A percentile compares a stretch with the other conserved stretches of the same genome.
These are phyloP conservation scores for Scelioninae gen. 1 DNA, from an alignment of 2,888 invertebrate genomes.

Conservation along the genomic window DNA sequence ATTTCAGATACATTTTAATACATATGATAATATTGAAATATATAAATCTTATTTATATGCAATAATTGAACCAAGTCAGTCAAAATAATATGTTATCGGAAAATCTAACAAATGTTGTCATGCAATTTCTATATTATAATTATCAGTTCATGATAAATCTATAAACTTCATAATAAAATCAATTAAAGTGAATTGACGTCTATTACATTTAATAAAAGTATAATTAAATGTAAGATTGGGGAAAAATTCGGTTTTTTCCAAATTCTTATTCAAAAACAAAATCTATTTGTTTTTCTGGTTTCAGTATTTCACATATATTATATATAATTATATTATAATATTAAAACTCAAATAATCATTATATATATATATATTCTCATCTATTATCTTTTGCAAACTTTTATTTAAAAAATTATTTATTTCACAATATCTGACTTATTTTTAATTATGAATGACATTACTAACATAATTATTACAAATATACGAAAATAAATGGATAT, in stretches of 20 bases:
- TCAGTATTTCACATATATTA: no score
- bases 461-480: no score
- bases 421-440: background rate
- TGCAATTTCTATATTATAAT: slow-evolving; percentile 7
- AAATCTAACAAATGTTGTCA: slow-evolving; percentile 6
- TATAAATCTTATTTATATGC: background rate
- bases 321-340: no score
- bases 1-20: background rate
- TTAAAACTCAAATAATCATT: no score
- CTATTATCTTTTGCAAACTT: background rate
- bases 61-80: background rate
- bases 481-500: no score
- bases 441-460: no score
- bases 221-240: background rate
- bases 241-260: no score
- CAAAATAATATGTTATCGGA: background rate
- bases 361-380: no score
- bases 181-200: slow-evolving; percentile 10
- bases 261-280: no score
- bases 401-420: background rate
- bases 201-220: slow-evolving; percentile 5
- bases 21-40: background rate
- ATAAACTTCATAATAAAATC: slow-evolving; percentile 21
- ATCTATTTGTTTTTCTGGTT: no score
- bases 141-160: slow-evolving; percentile 10